phyloP scores from a whole-genome alignment of 2,888 invertebrate species.

The Pseudoips prasinana region DNA sequence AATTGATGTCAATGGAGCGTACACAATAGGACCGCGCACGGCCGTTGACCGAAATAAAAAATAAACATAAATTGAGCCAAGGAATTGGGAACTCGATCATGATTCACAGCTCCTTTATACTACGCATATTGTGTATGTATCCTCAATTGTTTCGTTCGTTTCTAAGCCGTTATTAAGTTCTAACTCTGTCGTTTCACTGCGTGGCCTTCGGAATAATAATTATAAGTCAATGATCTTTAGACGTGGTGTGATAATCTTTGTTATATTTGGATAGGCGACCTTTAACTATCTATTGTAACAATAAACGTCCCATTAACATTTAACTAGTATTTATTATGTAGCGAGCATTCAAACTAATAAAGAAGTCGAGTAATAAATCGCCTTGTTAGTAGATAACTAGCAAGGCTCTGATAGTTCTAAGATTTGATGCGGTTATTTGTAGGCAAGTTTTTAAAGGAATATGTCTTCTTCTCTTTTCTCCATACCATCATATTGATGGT shows the following conservation, averaged over 20 bases:
- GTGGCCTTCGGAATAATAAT: conserved; percentile 23
- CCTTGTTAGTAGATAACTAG: too few species aligned
- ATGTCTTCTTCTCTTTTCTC: too few species aligned
- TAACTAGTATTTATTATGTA: conserved; percentile 7
- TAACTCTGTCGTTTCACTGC: conserved; percentile 13
- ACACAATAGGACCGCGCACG: conserved; percentile 60
- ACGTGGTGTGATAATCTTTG: conserved; percentile 20
- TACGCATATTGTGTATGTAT: conserved; percentile 1
- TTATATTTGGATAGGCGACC: conserved; percentile 20
- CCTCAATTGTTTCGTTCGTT: conserved; percentile 14
- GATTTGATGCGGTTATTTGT: too few species aligned
- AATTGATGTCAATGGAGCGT: conserved; percentile 70
- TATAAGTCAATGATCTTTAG: conserved; percentile 28
- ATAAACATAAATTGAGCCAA: conserved; percentile 55
- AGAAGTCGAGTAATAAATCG: conserved; percentile 3
- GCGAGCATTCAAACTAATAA: conserved; percentile 1
- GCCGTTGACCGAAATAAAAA: conserved; percentile 77
- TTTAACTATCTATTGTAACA: conserved; percentile 21
- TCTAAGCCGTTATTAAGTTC: conserved; percentile 14
- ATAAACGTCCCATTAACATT: conserved; percentile 18
- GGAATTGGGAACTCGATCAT: conserved; percentile 62
- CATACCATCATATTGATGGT: too few species aligned
- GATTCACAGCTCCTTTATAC: conserved; percentile 44
- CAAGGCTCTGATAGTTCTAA: too few species aligned
- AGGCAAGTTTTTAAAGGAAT: too few species aligned